Conservation (phyloP, 1,140 invertebrate genomes). For the Heliconius eleuchia region DNA sequence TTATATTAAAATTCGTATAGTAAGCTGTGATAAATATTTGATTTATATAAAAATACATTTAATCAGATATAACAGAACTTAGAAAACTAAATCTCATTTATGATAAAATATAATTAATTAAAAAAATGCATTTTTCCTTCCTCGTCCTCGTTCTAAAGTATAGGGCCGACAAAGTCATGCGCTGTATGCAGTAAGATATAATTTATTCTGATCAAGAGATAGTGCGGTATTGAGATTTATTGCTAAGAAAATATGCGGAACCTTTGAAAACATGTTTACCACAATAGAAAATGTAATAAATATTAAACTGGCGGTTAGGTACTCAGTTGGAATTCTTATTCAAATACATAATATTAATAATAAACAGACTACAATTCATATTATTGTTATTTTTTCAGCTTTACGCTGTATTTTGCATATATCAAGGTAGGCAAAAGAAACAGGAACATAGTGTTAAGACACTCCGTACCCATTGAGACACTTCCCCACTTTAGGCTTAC, state of each 20-base stretch:
- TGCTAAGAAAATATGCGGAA: slow-evolving; percentile 10
- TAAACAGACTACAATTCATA: no score
- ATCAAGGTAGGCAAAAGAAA: neutral
- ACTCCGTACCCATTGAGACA: neutral
- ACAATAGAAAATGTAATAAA: slow-evolving; percentile 9
- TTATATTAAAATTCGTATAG: no score
- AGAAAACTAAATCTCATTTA: no score
- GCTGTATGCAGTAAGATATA: neutral
- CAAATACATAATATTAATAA: neutral
- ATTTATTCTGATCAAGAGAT: slow-evolving; percentile 14
- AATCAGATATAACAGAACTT: no score
- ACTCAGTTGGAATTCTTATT: neutral
- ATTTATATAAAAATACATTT: no score
- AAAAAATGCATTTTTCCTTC: no score
- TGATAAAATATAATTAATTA: no score
- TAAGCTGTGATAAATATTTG: no score
- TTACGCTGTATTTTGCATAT: neutral
- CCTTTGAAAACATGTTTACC: slow-evolving; percentile 8
- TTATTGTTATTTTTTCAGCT: neutral
- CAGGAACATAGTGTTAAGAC: neutral
- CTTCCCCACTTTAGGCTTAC: neutral
- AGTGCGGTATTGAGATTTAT: slow-evolving; percentile 15
- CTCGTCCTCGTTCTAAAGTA: neutral
- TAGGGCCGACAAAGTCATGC: neutral
- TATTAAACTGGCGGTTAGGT: neutral